Base-by-base conservation (phyloP, 64 coral and sea anemone species). In the Orbicella faveolata region DNA sequence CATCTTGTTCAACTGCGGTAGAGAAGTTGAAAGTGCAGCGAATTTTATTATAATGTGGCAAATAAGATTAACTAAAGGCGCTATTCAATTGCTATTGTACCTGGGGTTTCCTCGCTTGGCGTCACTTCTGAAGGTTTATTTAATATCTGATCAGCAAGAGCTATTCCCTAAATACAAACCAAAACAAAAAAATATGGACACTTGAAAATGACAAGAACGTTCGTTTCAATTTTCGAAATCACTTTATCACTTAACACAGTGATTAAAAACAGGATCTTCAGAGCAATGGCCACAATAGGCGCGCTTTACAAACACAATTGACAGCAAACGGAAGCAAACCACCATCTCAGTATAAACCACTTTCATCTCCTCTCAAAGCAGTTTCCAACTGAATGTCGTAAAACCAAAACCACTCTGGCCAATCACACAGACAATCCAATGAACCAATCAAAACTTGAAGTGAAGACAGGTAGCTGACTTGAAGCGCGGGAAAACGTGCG, bases 91-190 rank as follows among this genome's bases (percentile, higher is more conserved):
- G 4, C 9, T 20, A 53, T 26, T 63, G 0, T 48, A 81, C 79
- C 79, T 85, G 63, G 37, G 2, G 41, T 51, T 52, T 85, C 64
- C 39, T 30, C 65, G 36, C 36, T 34, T 11, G 6, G 23, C 1
- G 64, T 51, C 0, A 17, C 11, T 17, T 73, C 82, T 72, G 82
- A 34, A 8, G 82, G 21, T 53, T 85, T 85, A n/a, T 52, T 72
- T 14, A 85, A 35, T n/a, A 85, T 48, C 41, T 44, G 35, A 18
- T 85, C 82, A 73, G 82, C 37, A 15, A 72, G 65, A 85, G 82
- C 82, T 34, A 85, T 52, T 6, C 82, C 82, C 82, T 85, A 14
- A 33, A n/a, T 10, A 48, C 2, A 48, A 48, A 48, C 3, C 0
- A 48, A 48, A 48, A 48, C 39, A 41, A 21, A 25, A 69, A 69